Conservation (phyloP, 2,113 vertebrate genomes). For the Eublepharis macularius region DNA sequence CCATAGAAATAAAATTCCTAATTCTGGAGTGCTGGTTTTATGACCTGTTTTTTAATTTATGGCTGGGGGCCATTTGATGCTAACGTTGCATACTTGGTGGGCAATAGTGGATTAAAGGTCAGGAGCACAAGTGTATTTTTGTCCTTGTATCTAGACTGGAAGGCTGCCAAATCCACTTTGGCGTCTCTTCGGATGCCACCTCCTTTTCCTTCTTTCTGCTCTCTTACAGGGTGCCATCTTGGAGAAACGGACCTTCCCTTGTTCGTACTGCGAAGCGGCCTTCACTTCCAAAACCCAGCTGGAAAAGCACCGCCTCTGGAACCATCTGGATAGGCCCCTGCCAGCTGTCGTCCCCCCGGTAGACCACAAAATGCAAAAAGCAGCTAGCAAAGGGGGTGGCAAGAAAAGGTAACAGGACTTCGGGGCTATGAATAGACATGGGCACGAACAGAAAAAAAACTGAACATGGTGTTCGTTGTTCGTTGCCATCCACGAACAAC, state of each 20-base stretch:
- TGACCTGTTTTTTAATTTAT: too few species aligned
- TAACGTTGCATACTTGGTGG: too few species aligned
- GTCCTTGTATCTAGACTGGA: background rate
- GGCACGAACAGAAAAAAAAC: too few species aligned
- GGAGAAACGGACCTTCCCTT: conserved; percentile 89
- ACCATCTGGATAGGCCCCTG: conserved; percentile 85
- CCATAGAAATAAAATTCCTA: too few species aligned
- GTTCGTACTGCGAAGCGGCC: conserved; percentile 90
- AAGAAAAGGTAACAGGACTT: conserved; percentile 99
- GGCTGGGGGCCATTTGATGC: too few species aligned
- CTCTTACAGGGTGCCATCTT: conserved; percentile 80
- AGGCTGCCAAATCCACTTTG: background rate
- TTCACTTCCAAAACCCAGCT: conserved; percentile 95
- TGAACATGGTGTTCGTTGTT: too few species aligned
- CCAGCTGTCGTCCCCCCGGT: conserved; percentile 65
- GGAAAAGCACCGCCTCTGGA: conserved; percentile 95
- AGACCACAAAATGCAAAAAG: conserved; percentile 80
- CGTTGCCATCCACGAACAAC: too few species aligned
- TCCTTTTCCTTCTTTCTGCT: background rate
- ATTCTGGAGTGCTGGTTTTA: too few species aligned
- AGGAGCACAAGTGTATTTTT: background rate
- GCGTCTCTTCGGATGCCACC: background rate
- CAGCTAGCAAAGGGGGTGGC: conserved; percentile 75
- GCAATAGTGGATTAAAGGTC: too few species aligned
- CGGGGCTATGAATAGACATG: too few species aligned